These are phyloP conservation scores for Botia almorhae DNA, from an alignment of 2,797 vertebrate species.

Conservation along the genomic window DNA sequence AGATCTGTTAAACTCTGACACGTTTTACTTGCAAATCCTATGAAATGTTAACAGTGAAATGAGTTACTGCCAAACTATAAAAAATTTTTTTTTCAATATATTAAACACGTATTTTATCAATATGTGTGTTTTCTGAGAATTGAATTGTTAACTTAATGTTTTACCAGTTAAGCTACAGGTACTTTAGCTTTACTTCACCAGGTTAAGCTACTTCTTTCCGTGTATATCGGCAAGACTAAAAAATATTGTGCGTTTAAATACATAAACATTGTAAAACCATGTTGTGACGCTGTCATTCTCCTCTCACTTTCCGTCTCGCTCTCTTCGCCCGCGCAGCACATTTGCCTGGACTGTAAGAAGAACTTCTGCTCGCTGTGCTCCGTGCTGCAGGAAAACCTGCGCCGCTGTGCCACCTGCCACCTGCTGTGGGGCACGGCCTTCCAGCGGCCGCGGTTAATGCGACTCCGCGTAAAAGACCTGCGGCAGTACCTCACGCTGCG, in stretches of 20 bases:
- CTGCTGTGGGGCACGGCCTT: constrained; percentile 91
- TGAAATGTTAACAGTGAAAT: too few relatives aligned
- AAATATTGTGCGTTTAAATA: background rate
- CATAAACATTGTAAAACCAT: background rate
- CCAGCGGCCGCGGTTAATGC: constrained; percentile 92
- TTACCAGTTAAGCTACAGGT: too few relatives aligned
- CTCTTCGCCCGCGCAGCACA: constrained; percentile 77
- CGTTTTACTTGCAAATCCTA: too few relatives aligned
- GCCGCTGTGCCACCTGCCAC: constrained; percentile 91
- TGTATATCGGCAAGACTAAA: too few relatives aligned
- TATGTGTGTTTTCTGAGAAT: too few relatives aligned
- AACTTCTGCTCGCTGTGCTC: constrained; percentile 95
- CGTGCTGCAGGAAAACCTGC: constrained; percentile 88
- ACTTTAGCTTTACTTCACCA: too few relatives aligned
- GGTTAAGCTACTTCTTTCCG: too few relatives aligned
- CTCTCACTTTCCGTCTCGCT: constrained; percentile 1
- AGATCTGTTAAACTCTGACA: too few relatives aligned
- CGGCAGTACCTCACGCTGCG: constrained; percentile 93
- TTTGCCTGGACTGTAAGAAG: constrained; percentile 96
- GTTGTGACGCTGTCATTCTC: background rate
- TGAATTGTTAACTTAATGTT: too few relatives aligned
- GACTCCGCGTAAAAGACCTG: constrained; percentile 92
- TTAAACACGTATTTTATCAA: too few relatives aligned
- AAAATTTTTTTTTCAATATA: too few relatives aligned
- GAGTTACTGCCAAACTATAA: too few relatives aligned